Base-by-base conservation (phyloP, 2,113 vertebrate genomes). In the Otus sunia region DNA sequence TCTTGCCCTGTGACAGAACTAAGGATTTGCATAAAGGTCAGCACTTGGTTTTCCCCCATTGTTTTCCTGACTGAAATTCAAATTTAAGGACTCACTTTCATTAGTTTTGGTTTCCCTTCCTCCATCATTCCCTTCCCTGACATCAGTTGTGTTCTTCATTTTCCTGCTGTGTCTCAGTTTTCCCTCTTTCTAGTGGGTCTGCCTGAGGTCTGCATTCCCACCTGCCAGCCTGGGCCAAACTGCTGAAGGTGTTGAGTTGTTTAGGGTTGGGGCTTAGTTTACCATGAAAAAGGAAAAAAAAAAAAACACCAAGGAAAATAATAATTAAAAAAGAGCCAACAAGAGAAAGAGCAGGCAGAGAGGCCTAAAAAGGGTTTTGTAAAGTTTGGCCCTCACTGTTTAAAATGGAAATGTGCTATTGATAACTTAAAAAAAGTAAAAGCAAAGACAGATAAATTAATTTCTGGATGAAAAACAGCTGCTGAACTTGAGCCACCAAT, bases 41-140 rank as follows among this genome's bases (percentile, higher is more conserved):
- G 18, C 1, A 1, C 5, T 59, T 69, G 14, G 17, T 20, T 30
- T 15, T 8, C 21, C 6, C 1, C 7, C 41, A 10, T 79, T 29
- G 6, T 69, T 77, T 74, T 30, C 19, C 58, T 59, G 27, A 9
- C 9, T n/a, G 29, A 86, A 88, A 63, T 37, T 62, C 60, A 32
- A 69, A 58, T n/a, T 9, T 47, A 41, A 37, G 32, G 41, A 34
- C 21, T 77, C 5, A 1, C 11, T 78, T 68, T 52, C 19, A 11
- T 26, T 56, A 25, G 50, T 25, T 92, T 36, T 43, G 20, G 15
- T 36, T 81, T 95, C 18, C 15, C 3, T 76, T 59, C 14, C 17
- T 67, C 12, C 10, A 26, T n/a, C 16, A 9, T 56, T 59, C 10
- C 10, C 5, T 64, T 84, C 1, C 5, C 21, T 45, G 20, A 25